Base-by-base conservation (phyloP, 2,113 vertebrate genomes). In the Pollimyrus isidori region DNA sequence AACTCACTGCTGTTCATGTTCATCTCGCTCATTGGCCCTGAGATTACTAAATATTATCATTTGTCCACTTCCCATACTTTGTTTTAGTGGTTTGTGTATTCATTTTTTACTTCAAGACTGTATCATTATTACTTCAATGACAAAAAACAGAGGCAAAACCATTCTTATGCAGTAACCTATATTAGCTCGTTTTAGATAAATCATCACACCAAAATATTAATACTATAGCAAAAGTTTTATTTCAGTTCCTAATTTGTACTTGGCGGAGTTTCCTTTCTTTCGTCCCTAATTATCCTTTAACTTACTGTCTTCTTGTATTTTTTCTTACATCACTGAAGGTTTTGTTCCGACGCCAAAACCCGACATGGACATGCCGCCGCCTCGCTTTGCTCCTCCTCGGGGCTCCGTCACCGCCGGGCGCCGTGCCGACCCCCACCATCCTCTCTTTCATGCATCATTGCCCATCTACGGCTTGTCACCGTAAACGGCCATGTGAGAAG, bases 401-500 rank as follows among this genome's bases (percentile, higher is more conserved):
- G 4, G 50, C 52, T 89, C 88, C 49, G 76, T 84, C 89, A 69
- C 83, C 45, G 26, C 52, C 89, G 58, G 84, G 76, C 82, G 39
- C 42, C 82, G 39, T 48, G 39, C 82, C 42, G 39, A 48, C 23
- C 56, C 53, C 56, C 45, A n/a, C 26, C 23, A 23, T 62, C 52
- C 30, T 56, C 50, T 23, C 52, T 42, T 39, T 84, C 80, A 21
- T 84, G 82, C 52, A 80, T 49, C 88, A 82, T 80, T 48, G 23
- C 42, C 56, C 49, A 82, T 82, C 30, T 83, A 52, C 48, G 76
- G 73, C 73, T 50, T 58, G 10, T 89, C 52, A 19, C 26, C 45
- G 30, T 87, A 50, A 87, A 39, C 30, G 76, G 76, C 39, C 30
- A 39, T 82, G 42, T 45, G 76, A 82, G 42, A 45, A 93, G 93